A percentile compares a stretch with the other conserved stretches of the same genome.
phyloP scores from a whole-genome alignment of 2,888 invertebrate species.

The Nomada ferruginata region DNA sequence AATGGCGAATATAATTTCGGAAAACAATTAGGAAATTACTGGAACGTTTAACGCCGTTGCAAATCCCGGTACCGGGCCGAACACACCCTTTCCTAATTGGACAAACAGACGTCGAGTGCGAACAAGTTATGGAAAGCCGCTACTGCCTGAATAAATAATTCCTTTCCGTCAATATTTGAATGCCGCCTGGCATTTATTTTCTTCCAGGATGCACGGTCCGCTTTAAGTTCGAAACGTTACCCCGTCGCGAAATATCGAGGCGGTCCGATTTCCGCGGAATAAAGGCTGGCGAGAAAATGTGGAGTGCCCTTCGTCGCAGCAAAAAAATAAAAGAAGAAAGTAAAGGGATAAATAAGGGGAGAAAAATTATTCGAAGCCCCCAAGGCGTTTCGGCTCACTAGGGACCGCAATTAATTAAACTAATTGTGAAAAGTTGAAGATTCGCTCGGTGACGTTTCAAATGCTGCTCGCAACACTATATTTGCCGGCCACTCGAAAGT shows the following conservation, averaged over 20 bases:
- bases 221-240: neutral
- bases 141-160: slow-evolving; percentile 29
- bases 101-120: slow-evolving; percentile 12
- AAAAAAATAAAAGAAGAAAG: neutral
- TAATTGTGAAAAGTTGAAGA: slow-evolving; percentile 5
- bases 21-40: slow-evolving; percentile 33
- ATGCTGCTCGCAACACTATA: slow-evolving; percentile 19
- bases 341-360: neutral
- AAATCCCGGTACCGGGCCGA: neutral
- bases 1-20: neutral
- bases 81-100: slow-evolving; percentile 27
- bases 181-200: slow-evolving; percentile 13
- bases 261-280: no score
- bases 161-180: slow-evolving; percentile 27
- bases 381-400: no score
- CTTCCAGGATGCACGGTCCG: neutral
- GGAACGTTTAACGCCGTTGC: neutral
- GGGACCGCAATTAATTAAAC: slow-evolving; percentile 19
- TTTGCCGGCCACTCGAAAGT: slow-evolving; percentile 53
- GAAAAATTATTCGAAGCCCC: neutral
- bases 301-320: neutral
- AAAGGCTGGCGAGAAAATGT: neutral
- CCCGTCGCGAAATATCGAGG: no score
- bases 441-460: slow-evolving; percentile 8
- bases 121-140: slow-evolving; percentile 3